Evolutionary conservation across 2,797 vertebrate genomes (phyloP).

Genomic region (Lophotriccus pileatus): DNA sequence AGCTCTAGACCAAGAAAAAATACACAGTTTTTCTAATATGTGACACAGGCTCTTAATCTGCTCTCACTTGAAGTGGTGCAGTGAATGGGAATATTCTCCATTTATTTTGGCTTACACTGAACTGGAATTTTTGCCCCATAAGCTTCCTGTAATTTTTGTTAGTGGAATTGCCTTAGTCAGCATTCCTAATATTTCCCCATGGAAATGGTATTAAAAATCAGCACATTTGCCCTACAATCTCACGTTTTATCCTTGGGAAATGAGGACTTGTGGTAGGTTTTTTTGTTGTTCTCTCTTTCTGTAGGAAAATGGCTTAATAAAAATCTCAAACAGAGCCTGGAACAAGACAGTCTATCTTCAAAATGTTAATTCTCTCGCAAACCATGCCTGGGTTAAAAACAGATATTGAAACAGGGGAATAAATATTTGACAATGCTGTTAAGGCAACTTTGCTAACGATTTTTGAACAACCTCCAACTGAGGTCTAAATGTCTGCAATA

Average conservation of each 20-base stretch:
- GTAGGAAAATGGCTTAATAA: slow-evolving; percentile 25
- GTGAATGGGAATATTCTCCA: slow-evolving; percentile 40
- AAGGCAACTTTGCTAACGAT: slow-evolving; percentile 94
- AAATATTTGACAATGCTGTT: slow-evolving; percentile 88
- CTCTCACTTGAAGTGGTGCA: neutral
- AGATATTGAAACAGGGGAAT: slow-evolving; percentile 65
- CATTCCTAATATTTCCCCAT: neutral
- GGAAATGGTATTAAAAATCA: slow-evolving; percentile 27
- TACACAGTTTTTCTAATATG: neutral
- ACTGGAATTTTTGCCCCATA: slow-evolving; percentile 36
- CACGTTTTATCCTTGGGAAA: slow-evolving; percentile 29
- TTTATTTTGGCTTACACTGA: slow-evolving; percentile 50
- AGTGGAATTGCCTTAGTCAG: slow-evolving; percentile 26
- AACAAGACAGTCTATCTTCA: neutral
- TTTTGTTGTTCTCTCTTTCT: neutral
- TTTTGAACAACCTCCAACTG: slow-evolving; percentile 95
- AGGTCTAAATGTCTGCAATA: slow-evolving; percentile 96
- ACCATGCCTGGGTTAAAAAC: slow-evolving; percentile 53
- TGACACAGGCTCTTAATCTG: neutral
- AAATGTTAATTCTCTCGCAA: slow-evolving; percentile 38
- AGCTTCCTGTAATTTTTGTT: slow-evolving; percentile 52
- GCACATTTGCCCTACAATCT: neutral
- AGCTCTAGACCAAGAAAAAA: neutral
- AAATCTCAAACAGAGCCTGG: neutral
- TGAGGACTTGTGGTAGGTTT: slow-evolving; percentile 4